Conservation (phyloP, 2,888 invertebrate genomes). For the Drosophila yooni region DNA sequence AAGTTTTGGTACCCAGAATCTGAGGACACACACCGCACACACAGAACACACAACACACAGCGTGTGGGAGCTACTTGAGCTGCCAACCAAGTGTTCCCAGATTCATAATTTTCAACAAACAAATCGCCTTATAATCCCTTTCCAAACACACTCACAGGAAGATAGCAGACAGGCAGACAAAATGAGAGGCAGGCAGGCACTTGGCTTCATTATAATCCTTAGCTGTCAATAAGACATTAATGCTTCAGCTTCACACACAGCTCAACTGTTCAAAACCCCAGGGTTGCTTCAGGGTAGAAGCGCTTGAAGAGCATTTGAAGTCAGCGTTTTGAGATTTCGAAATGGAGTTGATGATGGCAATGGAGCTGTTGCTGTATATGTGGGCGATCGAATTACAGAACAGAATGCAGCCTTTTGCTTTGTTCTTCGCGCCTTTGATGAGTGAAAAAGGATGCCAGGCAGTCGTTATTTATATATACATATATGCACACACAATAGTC, state of each 20-base stretch:
- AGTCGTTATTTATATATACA: conserved; percentile 24
- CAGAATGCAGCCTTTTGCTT: conserved; percentile 34
- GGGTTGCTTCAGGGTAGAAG: conserved; percentile 8
- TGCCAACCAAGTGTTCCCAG: conserved; percentile 55
- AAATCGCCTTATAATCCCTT: conserved; percentile 79
- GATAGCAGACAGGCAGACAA: conserved; percentile 2
- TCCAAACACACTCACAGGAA: conserved; percentile 59
- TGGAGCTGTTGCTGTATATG: conserved; percentile 18
- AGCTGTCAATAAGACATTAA: conserved; percentile 79
- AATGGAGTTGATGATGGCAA: conserved; percentile 26
- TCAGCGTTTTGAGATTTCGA: conserved; percentile 20
- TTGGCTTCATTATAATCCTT: conserved; percentile 73
- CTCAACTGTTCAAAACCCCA: conserved; percentile 37
- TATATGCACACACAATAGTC: conserved; percentile 14
- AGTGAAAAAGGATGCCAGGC: conserved; percentile 68
- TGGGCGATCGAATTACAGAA: conserved; percentile 69
- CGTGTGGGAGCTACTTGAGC: conserved; percentile 69
- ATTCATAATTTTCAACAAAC: conserved; percentile 78
- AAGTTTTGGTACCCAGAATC: conserved; percentile 29
- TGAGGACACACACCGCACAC: conserved; percentile 15
- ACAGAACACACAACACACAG: conserved; percentile 45
- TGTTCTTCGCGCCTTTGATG: conserved; percentile 54
- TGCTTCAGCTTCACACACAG: conserved; percentile 64
- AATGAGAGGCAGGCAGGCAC: conserved; percentile 45
- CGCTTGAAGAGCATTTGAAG: conserved; percentile 42